Percentiles rank a stretch among this genome's conserved stretches.
Evolutionary conservation across 2,888 invertebrate genomes (phyloP).

Genomic region (Neocrepidodera transversa): DNA sequence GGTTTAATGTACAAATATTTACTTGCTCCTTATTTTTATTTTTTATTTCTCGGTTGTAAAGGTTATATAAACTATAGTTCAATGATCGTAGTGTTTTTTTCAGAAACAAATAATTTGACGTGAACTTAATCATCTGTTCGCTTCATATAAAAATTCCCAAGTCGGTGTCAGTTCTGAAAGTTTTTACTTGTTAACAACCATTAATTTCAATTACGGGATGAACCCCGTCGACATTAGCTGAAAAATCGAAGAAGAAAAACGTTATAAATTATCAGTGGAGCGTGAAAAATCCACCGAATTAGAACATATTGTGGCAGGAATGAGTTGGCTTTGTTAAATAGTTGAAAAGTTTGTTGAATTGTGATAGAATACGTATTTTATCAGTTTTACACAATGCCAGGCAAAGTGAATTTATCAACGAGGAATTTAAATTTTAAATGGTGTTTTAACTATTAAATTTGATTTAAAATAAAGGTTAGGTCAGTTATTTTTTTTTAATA

Average conservation of each 20-base stretch:
- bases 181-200: constrained; percentile 12
- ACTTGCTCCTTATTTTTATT: too few species aligned
- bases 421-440: not conserved
- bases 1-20: too few species aligned
- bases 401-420: not conserved
- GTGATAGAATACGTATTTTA: constrained; percentile 47
- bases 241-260: constrained; percentile 14
- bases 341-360: constrained; percentile 34
- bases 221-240: constrained; percentile 7
- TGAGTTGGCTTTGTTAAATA: constrained; percentile 40
- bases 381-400: constrained; percentile 31
- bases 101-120: not conserved
- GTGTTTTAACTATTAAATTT: too few species aligned
- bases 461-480: too few species aligned
- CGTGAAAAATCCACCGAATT: constrained; percentile 29
- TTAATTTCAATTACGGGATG: constrained; percentile 18
- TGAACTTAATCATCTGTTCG: not conserved
- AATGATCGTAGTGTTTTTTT: not conserved
- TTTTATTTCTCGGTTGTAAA: too few species aligned
- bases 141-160: constrained; percentile 3
- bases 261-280: constrained; percentile 7
- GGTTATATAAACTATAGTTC: too few species aligned
- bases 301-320: constrained; percentile 34
- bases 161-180: not conserved
- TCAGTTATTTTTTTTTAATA: too few species aligned